phyloP scores from a whole-genome alignment of 2,113 vertebrate genomes.

The Gymnocephalus cernua region DNA sequence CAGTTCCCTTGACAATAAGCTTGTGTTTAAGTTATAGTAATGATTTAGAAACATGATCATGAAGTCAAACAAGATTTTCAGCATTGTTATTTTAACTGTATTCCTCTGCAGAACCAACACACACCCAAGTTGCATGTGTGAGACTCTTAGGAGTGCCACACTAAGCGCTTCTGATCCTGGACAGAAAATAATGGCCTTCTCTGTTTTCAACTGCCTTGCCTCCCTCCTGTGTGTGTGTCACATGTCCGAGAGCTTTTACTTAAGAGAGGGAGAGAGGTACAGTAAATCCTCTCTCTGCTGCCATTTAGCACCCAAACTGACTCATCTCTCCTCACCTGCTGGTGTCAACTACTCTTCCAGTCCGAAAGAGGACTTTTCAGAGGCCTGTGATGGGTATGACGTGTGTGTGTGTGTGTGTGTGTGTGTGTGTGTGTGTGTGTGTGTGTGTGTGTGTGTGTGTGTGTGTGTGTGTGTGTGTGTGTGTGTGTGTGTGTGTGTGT shows the following conservation, averaged over 20 bases:
- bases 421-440: background rate
- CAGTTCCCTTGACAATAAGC: too few relatives aligned
- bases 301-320: slow-evolving; percentile 60
- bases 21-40: too few relatives aligned
- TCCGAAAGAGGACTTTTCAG: background rate
- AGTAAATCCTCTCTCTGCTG: slow-evolving; percentile 19
- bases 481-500: too few relatives aligned
- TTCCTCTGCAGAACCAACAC: background rate
- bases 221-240: background rate
- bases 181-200: slow-evolving; percentile 61
- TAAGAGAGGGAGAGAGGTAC: background rate
- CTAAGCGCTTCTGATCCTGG: slow-evolving; percentile 57
- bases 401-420: slow-evolving; percentile 6
- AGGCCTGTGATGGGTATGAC: slow-evolving; percentile 28
- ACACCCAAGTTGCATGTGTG: slow-evolving; percentile 27
- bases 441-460: background rate
- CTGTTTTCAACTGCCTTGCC: slow-evolving; percentile 47
- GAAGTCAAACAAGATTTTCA: background rate
- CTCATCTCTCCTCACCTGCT: slow-evolving; percentile 63
- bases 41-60: background rate
- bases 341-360: slow-evolving; percentile 39
- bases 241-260: slow-evolving; percentile 21
- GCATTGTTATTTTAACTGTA: background rate
- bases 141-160: slow-evolving; percentile 31
- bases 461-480: too few relatives aligned